Conservation (phyloP, 2,797 vertebrate genomes). For the Eulemur mongoz region DNA sequence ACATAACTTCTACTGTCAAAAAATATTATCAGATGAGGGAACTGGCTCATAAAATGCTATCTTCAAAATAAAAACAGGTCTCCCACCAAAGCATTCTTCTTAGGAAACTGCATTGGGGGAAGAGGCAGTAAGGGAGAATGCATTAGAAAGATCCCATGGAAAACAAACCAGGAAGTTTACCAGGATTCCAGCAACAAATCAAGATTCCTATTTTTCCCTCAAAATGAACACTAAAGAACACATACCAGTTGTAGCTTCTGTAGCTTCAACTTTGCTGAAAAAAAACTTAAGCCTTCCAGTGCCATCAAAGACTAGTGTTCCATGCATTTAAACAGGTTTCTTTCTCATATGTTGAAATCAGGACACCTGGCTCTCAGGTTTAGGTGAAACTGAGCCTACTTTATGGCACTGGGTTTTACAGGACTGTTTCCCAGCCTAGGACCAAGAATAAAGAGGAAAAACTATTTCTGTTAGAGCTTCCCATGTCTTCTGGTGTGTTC, state of each 20-base stretch:
- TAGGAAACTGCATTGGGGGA: neutral
- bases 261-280: neutral
- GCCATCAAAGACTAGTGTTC: neutral
- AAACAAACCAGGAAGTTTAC: neutral
- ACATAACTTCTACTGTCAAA: neutral
- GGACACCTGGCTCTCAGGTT: neutral
- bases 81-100: neutral
- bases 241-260: neutral
- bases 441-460: neutral
- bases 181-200: neutral
- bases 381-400: neutral
- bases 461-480: neutral
- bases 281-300: neutral
- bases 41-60: neutral
- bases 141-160: neutral
- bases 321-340: neutral
- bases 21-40: neutral
- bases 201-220: neutral
- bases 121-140: no score
- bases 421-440: neutral
- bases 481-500: neutral
- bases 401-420: neutral
- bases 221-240: neutral
- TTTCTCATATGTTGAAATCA: neutral
- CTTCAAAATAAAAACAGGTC: neutral